Evolutionary conservation across 2,888 invertebrate species (phyloP), one percentile per base, ranked within the genome.

Genomic region (Drosophila atripex): DNA sequence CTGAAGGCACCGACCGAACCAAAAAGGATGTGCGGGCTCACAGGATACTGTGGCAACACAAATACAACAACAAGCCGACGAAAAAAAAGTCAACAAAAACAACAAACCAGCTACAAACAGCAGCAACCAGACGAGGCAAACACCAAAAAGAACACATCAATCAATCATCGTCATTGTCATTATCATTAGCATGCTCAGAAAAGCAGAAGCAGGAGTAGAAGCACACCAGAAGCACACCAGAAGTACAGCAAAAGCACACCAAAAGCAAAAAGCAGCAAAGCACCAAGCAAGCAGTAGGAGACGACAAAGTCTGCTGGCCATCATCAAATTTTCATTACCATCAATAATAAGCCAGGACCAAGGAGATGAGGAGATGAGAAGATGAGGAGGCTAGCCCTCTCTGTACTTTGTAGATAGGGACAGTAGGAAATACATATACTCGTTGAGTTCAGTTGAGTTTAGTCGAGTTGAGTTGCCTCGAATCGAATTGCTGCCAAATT

Each of bases 301-400:
- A 30, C 35, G 59, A 30, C 61, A 18, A 61, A 41, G 69, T 69
- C 53, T 59, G 53, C n/a, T 71, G 51, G 77, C 63, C 77, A 80
- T 77, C 85, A 80, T 80, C 80, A 72, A 84, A 78, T 75, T 75
- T 84, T 80, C 80, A 78, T 84, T 78, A 80, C 73, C 80, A 77
- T 72, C 69, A 84, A 78, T 78, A 82, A 82, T 78, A 78, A 73
- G 70, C 55, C 55, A 68, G 51, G 32, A 18, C 53, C 43, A 46
- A 56, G 46, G 53, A 52, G 45, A 1, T n/a, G n/a, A n/a, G n/a
- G n/a, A n/a, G n/a, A n/a, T n/a, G 1, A 18, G 18, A 18, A 18
- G 18, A 18, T 1, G 18, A 56, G 43, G 53, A 52, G 45, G 21
- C 50, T 11, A 39, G 32, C 5, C n/a, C 7, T 8, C 39, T 14